Conservation (phyloP, 2,888 invertebrate genomes). For the Meiosimyza platycephala region DNA sequence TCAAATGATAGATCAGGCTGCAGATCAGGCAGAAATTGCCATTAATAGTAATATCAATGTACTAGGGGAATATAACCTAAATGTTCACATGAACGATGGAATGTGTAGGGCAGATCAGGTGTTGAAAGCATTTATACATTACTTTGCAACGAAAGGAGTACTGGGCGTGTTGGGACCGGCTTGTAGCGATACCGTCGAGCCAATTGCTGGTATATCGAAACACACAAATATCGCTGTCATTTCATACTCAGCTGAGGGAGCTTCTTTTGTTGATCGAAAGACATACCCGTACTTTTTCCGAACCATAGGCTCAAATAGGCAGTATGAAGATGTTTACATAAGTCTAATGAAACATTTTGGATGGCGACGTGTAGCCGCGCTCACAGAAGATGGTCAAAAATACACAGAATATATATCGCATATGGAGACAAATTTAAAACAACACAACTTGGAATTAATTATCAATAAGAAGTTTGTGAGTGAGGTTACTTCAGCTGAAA, state of each 20-base stretch:
- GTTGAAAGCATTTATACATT: constrained; percentile 80
- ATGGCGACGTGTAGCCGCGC: constrained; percentile 80
- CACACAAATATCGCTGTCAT: constrained; percentile 79
- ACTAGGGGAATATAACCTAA: constrained; percentile 73
- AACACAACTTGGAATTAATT: constrained; percentile 74
- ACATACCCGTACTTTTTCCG: constrained; percentile 84
- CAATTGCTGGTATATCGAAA: constrained; percentile 80
- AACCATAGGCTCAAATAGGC: constrained; percentile 82
- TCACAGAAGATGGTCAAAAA: constrained; percentile 84
- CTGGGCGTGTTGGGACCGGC: constrained; percentile 83
- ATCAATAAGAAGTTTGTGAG: constrained; percentile 78
- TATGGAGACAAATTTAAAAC: constrained; percentile 75
- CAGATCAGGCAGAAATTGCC: constrained; percentile 73
- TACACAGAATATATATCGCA: constrained; percentile 81
- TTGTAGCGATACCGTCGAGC: constrained; percentile 84
- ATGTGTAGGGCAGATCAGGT: constrained; percentile 79
- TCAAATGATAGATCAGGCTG: constrained; percentile 70
- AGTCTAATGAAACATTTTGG: constrained; percentile 71
- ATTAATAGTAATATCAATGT: constrained; percentile 73
- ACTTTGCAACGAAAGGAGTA: constrained; percentile 70
- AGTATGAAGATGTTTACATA: constrained; percentile 72
- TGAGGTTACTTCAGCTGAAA: constrained; percentile 69
- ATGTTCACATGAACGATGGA: constrained; percentile 73
- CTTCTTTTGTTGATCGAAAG: constrained; percentile 75
- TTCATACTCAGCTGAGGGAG: constrained; percentile 83